Evolutionary conservation across 2,113 vertebrate genomes (phyloP).

Genomic region (Sceloporus tristichus): DNA sequence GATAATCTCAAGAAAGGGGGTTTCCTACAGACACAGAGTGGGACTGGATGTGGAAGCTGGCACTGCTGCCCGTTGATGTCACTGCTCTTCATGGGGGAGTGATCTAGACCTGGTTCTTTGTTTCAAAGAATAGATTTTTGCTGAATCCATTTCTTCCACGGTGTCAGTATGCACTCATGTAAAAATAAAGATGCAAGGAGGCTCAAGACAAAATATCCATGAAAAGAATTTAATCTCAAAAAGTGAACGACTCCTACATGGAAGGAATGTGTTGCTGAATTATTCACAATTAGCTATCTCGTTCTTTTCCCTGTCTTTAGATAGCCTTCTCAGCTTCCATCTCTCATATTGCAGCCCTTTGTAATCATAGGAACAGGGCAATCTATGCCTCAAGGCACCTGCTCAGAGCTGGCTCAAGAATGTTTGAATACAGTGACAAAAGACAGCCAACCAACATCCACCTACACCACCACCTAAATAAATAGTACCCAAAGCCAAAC

Average conservation of each 20-base stretch:
- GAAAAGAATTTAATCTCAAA: background rate
- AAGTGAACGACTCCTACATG: background rate
- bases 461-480: too few species aligned
- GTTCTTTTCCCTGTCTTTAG: background rate
- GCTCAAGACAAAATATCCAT: background rate
- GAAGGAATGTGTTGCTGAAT: background rate
- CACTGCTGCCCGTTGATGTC: background rate
- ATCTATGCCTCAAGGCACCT: background rate
- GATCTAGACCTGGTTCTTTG: background rate
- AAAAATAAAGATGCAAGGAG: too few species aligned
- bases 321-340: background rate
- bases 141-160: background rate
- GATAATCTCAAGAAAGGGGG: background rate
- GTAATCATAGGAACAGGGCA: background rate
- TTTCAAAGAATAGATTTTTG: background rate
- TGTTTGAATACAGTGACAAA: too few species aligned
- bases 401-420: too few species aligned
- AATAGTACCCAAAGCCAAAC: too few species aligned
- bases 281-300: background rate
- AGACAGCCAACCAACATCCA: too few species aligned
- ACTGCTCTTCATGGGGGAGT: too few species aligned
- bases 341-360: background rate
- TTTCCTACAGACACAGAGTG: background rate
- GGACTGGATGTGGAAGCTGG: background rate
- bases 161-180: background rate